Evolutionary conservation across 2,113 vertebrate genomes (phyloP), one percentile per base, ranked within the genome.

Genomic region (Speoplatyrhinus poulsoni): DNA sequence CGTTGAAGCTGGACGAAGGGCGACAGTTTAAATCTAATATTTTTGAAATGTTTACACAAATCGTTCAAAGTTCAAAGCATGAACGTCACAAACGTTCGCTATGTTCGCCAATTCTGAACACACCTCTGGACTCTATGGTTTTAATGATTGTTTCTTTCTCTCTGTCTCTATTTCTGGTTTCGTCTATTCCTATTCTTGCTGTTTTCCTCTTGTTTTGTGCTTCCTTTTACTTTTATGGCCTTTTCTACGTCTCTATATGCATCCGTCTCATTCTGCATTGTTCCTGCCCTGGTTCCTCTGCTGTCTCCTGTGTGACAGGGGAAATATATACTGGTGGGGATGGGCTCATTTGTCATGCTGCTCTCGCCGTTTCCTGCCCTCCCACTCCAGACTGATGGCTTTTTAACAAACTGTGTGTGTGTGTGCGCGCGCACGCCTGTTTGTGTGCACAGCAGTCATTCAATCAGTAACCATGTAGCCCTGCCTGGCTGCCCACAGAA

Each of bases 341-440:
- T 1, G 1, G 60, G 69, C 49, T 74, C 69, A 78, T 82, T 63
- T 53, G 46, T 70, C 70, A 67, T 7, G n/a, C 0, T n/a, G 52
- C 49, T 50, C 66, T 46, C 63, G 53, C 57, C 41, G 67, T 60
- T 26, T 64, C 62, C 59, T 62, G 59, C 69, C 32, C 49, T 69
- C 66, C 49, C 26, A 32, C 49, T 33, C 53, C 6, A 62, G 67
- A 67, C 12, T 46, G 67, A 75, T 73, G 57, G 6, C 50, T 76
- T 64, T 75, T 69, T 49, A 68, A 70, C n/a, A 67, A 47, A 62
- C 19, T 41, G 48, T 33, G 15, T 79, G 17, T 32, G 41, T 62
- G 48, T 76, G 55, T 59, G 19, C 3, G 33, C n/a, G 49, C 4
- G 49, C 12, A 12, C 12, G 11, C 12, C 6, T 57, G 55, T 57